Conservation (phyloP, 2,888 invertebrate species). For the Ctenicera cuprea region DNA sequence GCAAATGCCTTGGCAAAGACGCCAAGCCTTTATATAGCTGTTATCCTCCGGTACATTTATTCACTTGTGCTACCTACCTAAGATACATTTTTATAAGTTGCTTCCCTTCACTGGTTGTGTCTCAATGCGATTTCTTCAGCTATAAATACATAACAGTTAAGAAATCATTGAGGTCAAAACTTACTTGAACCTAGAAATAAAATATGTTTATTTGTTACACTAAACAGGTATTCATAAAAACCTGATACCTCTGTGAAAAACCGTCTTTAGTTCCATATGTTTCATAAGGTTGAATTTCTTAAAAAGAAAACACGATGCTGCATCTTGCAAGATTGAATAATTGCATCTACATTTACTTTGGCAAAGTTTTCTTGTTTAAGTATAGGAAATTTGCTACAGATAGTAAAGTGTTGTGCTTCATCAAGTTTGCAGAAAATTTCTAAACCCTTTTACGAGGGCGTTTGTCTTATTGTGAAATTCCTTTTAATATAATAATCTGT, state of each 20-base stretch:
- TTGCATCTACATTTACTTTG: slow-evolving; percentile 16
- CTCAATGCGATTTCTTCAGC: slow-evolving; percentile 45
- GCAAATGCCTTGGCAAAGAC: slow-evolving; percentile 60
- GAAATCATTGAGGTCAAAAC: neutral
- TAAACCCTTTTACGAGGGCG: neutral
- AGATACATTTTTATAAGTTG: slow-evolving; percentile 60
- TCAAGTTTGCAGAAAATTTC: neutral
- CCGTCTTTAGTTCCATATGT: too few relatives aligned
- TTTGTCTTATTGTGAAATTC: neutral
- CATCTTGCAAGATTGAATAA: slow-evolving; percentile 6
- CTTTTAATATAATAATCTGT: neutral
- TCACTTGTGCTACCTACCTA: slow-evolving; percentile 60
- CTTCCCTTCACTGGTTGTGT: slow-evolving; percentile 60
- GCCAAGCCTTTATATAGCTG: slow-evolving; percentile 60
- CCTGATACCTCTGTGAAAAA: neutral
- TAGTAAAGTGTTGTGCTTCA: neutral
- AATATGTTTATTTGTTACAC: too few relatives aligned
- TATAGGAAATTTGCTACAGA: slow-evolving; percentile 6
- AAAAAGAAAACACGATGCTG: neutral
- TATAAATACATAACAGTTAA: neutral
- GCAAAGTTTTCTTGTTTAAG: slow-evolving; percentile 5
- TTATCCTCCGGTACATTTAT: slow-evolving; percentile 54
- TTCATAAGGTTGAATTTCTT: neutral
- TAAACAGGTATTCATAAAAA: too few relatives aligned
- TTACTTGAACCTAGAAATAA: neutral